Percentiles rank a stretch among this genome's conserved stretches.
Conservation (phyloP, 2,797 vertebrate genomes). For the Sebastes ruberrimus region DNA sequence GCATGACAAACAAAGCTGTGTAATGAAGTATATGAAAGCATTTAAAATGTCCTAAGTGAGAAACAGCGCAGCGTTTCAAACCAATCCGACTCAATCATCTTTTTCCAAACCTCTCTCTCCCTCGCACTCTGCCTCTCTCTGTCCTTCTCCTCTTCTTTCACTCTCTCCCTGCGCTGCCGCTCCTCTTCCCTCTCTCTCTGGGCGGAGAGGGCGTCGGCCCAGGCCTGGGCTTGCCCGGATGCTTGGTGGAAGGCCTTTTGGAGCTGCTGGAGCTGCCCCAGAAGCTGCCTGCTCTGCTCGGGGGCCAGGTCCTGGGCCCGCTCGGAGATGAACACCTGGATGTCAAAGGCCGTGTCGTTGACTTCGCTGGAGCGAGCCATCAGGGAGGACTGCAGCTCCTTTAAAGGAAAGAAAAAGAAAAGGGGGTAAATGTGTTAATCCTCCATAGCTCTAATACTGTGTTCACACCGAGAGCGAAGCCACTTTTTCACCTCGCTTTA, state of each 20-base stretch:
- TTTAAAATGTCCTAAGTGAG: constrained; percentile 22
- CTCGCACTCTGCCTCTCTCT: constrained; percentile 68
- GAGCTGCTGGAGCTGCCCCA: constrained; percentile 89
- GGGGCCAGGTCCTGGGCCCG: constrained; percentile 88
- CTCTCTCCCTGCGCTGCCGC: constrained; percentile 55
- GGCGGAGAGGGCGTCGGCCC: constrained; percentile 80
- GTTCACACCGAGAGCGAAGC: too few relatives aligned
- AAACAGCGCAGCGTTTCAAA: not conserved
- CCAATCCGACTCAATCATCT: constrained; percentile 23
- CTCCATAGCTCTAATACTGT: not conserved
- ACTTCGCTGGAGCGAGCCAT: constrained; percentile 83
- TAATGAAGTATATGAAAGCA: not conserved
- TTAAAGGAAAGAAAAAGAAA: constrained; percentile 51
- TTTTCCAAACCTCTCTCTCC: constrained; percentile 85
- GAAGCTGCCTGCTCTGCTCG: constrained; percentile 89
- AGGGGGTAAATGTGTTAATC: not conserved
- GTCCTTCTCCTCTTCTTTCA: constrained; percentile 60
- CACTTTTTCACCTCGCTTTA: too few relatives aligned
- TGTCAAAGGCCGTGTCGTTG: constrained; percentile 81
- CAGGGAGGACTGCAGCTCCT: constrained; percentile 88
- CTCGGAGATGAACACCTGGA: constrained; percentile 93
- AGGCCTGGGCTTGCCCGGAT: constrained; percentile 77
- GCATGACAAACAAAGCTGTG: constrained; percentile 19
- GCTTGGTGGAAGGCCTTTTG: constrained; percentile 88
- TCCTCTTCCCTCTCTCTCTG: constrained; percentile 76